A percentile compares a stretch with the other conserved stretches of the same genome.
Conservation (phyloP, 2,888 invertebrate species). For the Dugesia japonica region DNA sequence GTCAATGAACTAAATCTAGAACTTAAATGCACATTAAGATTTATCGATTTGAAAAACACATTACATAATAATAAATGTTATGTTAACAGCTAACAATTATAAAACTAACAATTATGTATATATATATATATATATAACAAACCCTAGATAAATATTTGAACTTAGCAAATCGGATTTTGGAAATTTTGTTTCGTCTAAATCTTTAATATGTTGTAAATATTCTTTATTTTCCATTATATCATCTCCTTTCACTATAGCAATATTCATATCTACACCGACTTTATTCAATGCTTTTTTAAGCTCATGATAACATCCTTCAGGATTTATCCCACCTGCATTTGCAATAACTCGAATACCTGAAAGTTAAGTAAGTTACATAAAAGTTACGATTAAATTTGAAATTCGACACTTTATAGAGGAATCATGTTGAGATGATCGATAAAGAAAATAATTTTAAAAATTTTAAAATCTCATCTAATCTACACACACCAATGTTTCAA, state of each 20-base stretch:
- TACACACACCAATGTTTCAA: too few relatives aligned
- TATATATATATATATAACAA: neutral
- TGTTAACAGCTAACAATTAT: too few relatives aligned
- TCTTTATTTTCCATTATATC: constrained; percentile 47
- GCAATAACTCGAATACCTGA: constrained; percentile 49
- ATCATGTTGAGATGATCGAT: too few relatives aligned
- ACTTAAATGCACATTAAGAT: too few relatives aligned
- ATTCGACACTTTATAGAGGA: too few relatives aligned
- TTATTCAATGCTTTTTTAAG: constrained; percentile 43
- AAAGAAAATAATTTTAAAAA: too few relatives aligned
- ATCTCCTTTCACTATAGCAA: constrained; percentile 50
- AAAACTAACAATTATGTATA: too few relatives aligned
- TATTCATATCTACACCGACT: constrained; percentile 46
- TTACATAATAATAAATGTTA: too few relatives aligned
- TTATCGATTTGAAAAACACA: too few relatives aligned
- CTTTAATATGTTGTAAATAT: neutral
- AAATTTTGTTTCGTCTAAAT: too few relatives aligned
- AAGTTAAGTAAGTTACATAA: constrained; percentile 11
- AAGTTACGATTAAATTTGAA: neutral
- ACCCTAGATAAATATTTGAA: neutral
- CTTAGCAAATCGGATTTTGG: neutral
- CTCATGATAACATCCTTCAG: constrained; percentile 48
- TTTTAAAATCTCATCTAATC: too few relatives aligned
- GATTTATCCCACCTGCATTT: constrained; percentile 52
- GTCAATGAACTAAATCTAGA: too few relatives aligned